phyloP scores from a whole-genome alignment of 2,888 invertebrate genomes.

The Tipula vernalis region DNA sequence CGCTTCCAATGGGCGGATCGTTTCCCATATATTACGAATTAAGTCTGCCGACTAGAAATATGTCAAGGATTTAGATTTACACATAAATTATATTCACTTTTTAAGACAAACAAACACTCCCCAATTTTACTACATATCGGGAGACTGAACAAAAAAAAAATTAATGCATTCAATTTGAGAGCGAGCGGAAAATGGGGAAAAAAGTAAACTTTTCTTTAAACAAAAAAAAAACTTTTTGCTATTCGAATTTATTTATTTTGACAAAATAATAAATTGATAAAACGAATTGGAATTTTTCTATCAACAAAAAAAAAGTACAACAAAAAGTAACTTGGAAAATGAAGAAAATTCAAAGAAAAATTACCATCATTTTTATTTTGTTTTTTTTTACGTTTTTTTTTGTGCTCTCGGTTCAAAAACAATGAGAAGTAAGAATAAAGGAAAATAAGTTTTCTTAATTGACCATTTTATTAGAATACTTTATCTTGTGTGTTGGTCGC shows the following conservation, averaged over 20 bases:
- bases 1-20: neutral
- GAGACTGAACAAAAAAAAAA: neutral
- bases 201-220: neutral
- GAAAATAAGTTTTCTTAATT: neutral
- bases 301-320: neutral
- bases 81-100: neutral
- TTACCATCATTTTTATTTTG: neutral
- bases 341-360: neutral
- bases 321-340: neutral
- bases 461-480: neutral
- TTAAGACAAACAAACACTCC: neutral
- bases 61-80: neutral
- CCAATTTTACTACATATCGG: neutral
- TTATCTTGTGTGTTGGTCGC: neutral
- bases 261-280: neutral
- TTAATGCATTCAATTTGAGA: neutral
- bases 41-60: neutral
- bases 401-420: neutral
- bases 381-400: neutral
- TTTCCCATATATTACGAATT: neutral
- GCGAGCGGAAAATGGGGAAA: neutral
- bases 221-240: neutral
- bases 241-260: neutral
- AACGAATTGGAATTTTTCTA: neutral
- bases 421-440: neutral